phyloP scores from a whole-genome alignment of 2,888 invertebrate species.

The Pandemis cinnamomeana region DNA sequence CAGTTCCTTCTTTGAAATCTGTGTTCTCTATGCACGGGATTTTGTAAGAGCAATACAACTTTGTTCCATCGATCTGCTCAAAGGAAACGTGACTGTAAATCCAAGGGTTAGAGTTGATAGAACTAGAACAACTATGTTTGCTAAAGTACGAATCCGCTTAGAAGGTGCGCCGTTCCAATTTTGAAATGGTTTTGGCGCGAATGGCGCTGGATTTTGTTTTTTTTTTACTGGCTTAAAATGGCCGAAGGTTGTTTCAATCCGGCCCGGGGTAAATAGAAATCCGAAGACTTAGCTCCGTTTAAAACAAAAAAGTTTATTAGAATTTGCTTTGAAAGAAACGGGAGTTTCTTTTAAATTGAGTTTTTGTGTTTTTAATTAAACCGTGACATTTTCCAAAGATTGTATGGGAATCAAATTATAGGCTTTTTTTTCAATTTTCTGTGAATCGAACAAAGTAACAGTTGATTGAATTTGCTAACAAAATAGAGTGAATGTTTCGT shows the following conservation, averaged over 20 bases:
- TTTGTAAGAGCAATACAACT: slow-evolving; percentile 48
- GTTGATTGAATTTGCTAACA: neutral
- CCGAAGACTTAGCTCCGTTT: slow-evolving; percentile 26
- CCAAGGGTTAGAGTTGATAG: slow-evolving; percentile 37
- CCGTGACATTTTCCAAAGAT: neutral
- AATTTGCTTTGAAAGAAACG: neutral
- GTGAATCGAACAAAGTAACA: neutral
- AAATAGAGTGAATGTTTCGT: neutral
- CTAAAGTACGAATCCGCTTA: slow-evolving; percentile 44
- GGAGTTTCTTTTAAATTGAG: neutral
- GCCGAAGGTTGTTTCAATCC: slow-evolving; percentile 50
- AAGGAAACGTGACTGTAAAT: slow-evolving; percentile 47
- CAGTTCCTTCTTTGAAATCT: slow-evolving; percentile 73
- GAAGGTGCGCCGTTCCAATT: slow-evolving; percentile 72
- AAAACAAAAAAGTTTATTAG: slow-evolving; percentile 17
- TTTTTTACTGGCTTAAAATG: slow-evolving; percentile 45
- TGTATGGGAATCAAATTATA: neutral
- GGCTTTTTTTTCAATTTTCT: neutral
- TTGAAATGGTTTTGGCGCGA: slow-evolving; percentile 73
- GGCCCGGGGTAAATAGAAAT: slow-evolving; percentile 46
- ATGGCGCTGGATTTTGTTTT: slow-evolving; percentile 57
- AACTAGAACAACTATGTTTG: slow-evolving; percentile 47
- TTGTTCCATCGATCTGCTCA: neutral
- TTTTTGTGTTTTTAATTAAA: slow-evolving; percentile 13
- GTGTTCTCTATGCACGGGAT: slow-evolving; percentile 70